Evolutionary conservation across 2,888 invertebrate species (phyloP).

Genomic region (Barypeithes pellucidus): DNA sequence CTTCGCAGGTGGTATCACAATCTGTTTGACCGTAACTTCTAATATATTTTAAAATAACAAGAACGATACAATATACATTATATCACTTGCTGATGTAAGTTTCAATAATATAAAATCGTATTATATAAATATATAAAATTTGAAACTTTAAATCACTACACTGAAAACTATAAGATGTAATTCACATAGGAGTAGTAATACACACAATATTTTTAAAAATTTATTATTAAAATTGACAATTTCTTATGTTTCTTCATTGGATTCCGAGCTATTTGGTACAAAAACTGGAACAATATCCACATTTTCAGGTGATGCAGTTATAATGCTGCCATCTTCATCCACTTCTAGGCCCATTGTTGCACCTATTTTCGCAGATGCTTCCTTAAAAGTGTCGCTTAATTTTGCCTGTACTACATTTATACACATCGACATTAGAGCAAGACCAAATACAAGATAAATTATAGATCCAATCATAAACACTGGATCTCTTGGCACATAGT

Average conservation of each 20-base stretch:
- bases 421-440: slow-evolving; percentile 97
- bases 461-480: slow-evolving; percentile 92
- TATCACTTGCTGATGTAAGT: no score
- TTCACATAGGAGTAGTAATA: no score
- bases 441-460: slow-evolving; percentile 93
- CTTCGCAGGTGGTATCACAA: no score
- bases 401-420: slow-evolving; percentile 95
- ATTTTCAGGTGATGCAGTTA: slow-evolving; percentile 21
- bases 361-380: slow-evolving; percentile 88
- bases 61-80: no score
- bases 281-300: not conserved
- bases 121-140: no score
- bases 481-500: slow-evolving; percentile 87
- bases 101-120: no score
- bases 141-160: no score
- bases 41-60: no score
- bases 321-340: slow-evolving; percentile 72
- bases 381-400: slow-evolving; percentile 81
- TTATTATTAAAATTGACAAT: not conserved
- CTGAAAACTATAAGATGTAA: no score
- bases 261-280: slow-evolving; percentile 1
- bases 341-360: slow-evolving; percentile 87
- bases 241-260: slow-evolving; percentile 4
- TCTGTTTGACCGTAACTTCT: no score
- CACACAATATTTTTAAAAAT: not conserved